These are phyloP conservation scores for Phrynosoma blainvillii DNA, from an alignment of 2,113 vertebrate genomes.

Conservation along the genomic window DNA sequence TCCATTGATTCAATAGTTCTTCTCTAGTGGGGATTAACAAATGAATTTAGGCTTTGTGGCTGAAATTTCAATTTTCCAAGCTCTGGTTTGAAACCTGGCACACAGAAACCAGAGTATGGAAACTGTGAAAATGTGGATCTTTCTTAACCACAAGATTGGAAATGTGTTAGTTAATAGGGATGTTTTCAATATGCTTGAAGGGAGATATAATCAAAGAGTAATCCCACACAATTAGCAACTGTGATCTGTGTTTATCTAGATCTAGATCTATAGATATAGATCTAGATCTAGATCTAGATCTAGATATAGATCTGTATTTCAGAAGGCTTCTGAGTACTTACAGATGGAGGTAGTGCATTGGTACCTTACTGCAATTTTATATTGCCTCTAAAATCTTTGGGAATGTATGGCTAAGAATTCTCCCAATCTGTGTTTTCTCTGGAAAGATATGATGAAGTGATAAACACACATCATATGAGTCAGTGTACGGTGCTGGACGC, in stretches of 20 bases:
- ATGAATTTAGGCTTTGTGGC: background rate
- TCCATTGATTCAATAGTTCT: no score
- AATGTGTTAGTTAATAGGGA: background rate
- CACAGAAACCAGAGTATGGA: background rate
- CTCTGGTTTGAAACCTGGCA: background rate
- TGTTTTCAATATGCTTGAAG: background rate
- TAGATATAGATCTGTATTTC: background rate
- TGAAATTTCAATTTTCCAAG: no score
- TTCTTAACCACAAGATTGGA: slow-evolving; percentile 20
- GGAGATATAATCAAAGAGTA: background rate
- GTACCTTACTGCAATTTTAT: background rate
- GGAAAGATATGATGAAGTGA: background rate
- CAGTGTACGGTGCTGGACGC: background rate
- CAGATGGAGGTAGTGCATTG: background rate
- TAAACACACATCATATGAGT: background rate
- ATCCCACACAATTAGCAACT: background rate
- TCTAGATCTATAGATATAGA: no score
- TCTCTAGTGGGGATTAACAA: background rate
- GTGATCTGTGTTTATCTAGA: no score
- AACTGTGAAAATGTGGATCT: background rate
- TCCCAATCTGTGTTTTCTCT: no score
- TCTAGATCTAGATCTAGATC: no score
- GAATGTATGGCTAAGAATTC: slow-evolving; percentile 10
- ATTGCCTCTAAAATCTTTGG: slow-evolving; percentile 14
- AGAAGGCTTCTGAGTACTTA: slow-evolving; percentile 2